Percentiles rank a stretch among this genome's conserved stretches.
Evolutionary conservation across 92 coral and sea anemone species (phyloP).

Genomic region (Nematostella vectensis): DNA sequence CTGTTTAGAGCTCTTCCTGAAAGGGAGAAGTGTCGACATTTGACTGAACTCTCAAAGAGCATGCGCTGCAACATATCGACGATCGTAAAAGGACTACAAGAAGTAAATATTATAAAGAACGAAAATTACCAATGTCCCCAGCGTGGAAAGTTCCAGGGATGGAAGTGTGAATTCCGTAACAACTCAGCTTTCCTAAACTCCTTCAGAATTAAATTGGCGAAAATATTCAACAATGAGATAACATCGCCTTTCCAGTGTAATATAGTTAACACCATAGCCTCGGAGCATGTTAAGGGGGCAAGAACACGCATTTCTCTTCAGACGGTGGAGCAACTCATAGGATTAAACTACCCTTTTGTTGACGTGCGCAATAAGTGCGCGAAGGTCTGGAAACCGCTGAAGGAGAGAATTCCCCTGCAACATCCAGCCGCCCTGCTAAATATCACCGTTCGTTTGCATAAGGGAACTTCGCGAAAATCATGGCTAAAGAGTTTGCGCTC

Average conservation of each 20-base stretch:
- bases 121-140: slow-evolving; percentile 10
- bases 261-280: slow-evolving; percentile 40
- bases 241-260: slow-evolving; percentile 76
- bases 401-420: slow-evolving; percentile 12
- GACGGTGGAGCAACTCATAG: slow-evolving; percentile 32
- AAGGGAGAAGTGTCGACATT: slow-evolving; percentile 28
- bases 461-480: slow-evolving; percentile 12
- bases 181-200: slow-evolving; percentile 3
- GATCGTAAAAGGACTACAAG: slow-evolving; percentile 9
- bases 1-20: slow-evolving; percentile 43
- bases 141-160: background rate
- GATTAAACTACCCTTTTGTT: slow-evolving; percentile 33
- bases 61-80: slow-evolving; percentile 23
- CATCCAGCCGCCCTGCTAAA: slow-evolving; percentile 53
- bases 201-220: slow-evolving; percentile 24
- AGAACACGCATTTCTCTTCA: slow-evolving; percentile 17
- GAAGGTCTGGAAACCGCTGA: slow-evolving; percentile 27
- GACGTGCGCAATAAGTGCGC: slow-evolving; percentile 40
- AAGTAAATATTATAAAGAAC: background rate
- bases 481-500: slow-evolving; percentile 52
- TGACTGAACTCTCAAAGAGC: slow-evolving; percentile 20
- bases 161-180: slow-evolving; percentile 1
- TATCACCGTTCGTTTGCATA: slow-evolving; percentile 47
- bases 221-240: slow-evolving; percentile 40
- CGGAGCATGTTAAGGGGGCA: slow-evolving; percentile 7